Base-by-base conservation (phyloP, 2,113 vertebrate genomes). In the Lasiurus cinereus region DNA sequence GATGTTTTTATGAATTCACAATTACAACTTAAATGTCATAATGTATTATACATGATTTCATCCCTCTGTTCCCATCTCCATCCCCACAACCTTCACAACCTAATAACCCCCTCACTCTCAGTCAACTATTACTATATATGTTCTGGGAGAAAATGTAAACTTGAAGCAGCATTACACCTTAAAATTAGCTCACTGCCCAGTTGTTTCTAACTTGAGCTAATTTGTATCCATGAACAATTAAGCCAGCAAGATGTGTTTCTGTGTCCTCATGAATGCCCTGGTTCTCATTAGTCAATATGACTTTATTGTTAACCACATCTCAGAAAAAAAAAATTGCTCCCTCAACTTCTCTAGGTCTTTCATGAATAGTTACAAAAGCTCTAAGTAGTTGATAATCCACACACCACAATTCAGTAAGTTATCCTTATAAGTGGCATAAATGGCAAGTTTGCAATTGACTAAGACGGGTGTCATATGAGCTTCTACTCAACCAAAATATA, bases 261-360 rank as follows among this genome's bases (percentile, higher is more conserved):
- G 29, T 14, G n/a, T 79, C 59, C 46, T 59, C 70, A 43, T n/a
- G 33, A 69, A 29, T 18, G 3, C 8, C 31, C 52, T 29, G 9
- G 3, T 15, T 76, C 7, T 83, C 67, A 24, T 12, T 56, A 46
- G 3, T 33, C 62, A 62, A 31, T 11, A 12, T 43, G n/a, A 19
- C 21, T 21, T 48, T 67, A 66, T 13, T 24, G 5, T 70, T 78
- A 76, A 13, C 31, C 36, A 33, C 73, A 36, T 70, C 52, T 39
- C 36, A 90, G 43, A 43, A 96, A 85, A 43, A 96, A 85, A 66
- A 59, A 50, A 76, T 52, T 69, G 83, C n/a, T 66, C 36, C 76
- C 64, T 24, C 9, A 27, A 29, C 36, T 83, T 94, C 36, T 83
- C 33, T 56, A 2, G 36, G 56, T 79, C 56, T 83, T 83, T 74